Evolutionary conservation across 92 coral and sea anemone genomes (phyloP).

Genomic region (Desmophyllum pertusum): DNA sequence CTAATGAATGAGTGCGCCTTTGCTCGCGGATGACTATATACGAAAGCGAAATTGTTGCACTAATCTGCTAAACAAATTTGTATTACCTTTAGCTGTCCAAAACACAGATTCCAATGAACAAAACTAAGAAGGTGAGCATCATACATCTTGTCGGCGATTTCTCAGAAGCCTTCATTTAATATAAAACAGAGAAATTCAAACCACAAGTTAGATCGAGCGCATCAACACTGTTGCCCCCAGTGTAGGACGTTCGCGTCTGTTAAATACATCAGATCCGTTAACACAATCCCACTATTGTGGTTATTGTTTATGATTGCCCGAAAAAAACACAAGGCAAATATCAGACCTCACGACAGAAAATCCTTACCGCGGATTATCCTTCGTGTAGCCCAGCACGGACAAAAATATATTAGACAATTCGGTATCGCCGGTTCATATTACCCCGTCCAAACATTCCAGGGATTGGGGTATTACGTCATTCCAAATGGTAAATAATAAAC

Average conservation of each 20-base stretch:
- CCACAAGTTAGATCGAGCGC: no score
- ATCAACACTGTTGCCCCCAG: no score
- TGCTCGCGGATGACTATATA: neutral
- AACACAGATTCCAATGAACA: conserved; percentile 23
- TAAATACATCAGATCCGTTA: no score
- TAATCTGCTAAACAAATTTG: neutral
- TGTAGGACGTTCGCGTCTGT: no score
- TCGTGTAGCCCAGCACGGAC: no score
- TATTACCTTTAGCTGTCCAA: conserved; percentile 22
- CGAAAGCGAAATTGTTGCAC: neutral
- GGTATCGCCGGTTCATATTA: no score
- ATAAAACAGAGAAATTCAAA: no score
- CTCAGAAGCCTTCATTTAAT: neutral
- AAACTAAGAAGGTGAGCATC: conserved; percentile 16
- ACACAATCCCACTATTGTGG: neutral
- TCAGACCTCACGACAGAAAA: neutral
- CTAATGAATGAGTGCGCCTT: no score
- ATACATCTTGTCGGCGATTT: neutral
- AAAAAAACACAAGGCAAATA: conserved; percentile 5
- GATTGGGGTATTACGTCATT: no score
- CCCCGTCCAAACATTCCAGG: no score
- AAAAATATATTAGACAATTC: no score
- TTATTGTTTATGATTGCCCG: conserved; percentile 11
- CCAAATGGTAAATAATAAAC: no score
- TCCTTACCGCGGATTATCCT: neutral